A percentile compares a stretch with the other conserved stretches of the same genome.
Conservation (phyloP, 2,113 vertebrate species). For the Amphilophus citrinellus region DNA sequence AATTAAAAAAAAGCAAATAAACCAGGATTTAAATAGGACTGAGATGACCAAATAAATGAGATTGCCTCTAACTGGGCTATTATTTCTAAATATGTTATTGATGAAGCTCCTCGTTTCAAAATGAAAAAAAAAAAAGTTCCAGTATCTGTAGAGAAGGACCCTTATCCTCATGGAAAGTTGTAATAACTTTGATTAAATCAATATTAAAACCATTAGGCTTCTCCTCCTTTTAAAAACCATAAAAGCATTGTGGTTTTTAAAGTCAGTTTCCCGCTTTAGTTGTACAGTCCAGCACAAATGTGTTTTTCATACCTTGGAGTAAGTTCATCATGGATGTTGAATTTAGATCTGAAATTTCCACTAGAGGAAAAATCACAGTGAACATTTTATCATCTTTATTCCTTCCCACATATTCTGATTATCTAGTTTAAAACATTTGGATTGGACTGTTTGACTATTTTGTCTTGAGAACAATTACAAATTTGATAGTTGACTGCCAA, state of each 20-base stretch:
- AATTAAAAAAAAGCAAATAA: neutral
- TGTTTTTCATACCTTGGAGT: constrained; percentile 9
- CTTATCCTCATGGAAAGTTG: neutral
- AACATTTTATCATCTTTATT: constrained; percentile 21
- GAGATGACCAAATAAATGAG: neutral
- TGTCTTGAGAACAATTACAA: neutral
- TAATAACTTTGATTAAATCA: constrained; percentile 6
- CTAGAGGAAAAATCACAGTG: neutral
- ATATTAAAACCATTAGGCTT: constrained; percentile 10
- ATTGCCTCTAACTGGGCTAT: constrained; percentile 5
- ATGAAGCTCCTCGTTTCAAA: neutral
- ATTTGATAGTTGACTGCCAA: neutral
- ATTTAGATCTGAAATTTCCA: constrained; percentile 27
- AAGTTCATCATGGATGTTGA: neutral
- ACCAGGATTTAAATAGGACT: neutral
- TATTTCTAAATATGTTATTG: constrained; percentile 6
- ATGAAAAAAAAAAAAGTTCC: neutral
- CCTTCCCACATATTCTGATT: neutral
- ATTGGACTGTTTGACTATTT: neutral
- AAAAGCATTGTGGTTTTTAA: constrained; percentile 3
- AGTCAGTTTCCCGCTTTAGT: neutral
- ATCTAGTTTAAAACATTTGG: neutral
- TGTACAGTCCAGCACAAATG: neutral
- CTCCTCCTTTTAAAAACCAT: neutral
- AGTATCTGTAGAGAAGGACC: neutral